Evolutionary conservation across 2,888 invertebrate genomes (phyloP).

Genomic region (Nephrocerus scutellatus): DNA sequence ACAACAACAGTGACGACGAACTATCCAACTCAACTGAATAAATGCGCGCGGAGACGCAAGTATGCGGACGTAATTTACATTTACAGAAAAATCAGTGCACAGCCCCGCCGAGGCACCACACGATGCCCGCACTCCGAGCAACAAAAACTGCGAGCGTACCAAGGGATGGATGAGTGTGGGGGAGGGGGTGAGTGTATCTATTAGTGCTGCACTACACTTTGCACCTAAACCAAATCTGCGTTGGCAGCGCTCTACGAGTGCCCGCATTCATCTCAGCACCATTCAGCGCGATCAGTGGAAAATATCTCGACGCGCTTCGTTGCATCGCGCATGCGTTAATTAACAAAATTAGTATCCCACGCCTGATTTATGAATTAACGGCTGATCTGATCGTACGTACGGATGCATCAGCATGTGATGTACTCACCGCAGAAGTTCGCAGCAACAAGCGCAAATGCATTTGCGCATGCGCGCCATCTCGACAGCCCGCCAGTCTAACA

Average conservation of each 20-base stretch:
- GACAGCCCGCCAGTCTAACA: no score
- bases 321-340: constrained; percentile 24
- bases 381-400: constrained; percentile 10
- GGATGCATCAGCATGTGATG: no score
- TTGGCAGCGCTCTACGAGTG: constrained; percentile 1
- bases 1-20: constrained; percentile 1
- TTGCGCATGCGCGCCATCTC: neutral
- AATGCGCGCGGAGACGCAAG: constrained; percentile 31
- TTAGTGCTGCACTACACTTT: no score
- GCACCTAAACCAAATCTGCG: constrained; percentile 2
- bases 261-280: no score
- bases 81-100: neutral
- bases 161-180: no score
- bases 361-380: constrained; percentile 43
- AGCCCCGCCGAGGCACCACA: neutral
- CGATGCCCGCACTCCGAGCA: constrained; percentile 3
- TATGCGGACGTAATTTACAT: constrained; percentile 14
- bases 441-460: neutral
- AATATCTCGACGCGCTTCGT: neutral
- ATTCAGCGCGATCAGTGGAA: no score
- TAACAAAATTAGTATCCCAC: constrained; percentile 34
- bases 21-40: constrained; percentile 34
- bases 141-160: constrained; percentile 1
- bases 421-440: neutral
- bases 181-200: no score